Evolutionary conservation across 2,888 invertebrate species (phyloP).

Genomic region (Andrena praecox): DNA sequence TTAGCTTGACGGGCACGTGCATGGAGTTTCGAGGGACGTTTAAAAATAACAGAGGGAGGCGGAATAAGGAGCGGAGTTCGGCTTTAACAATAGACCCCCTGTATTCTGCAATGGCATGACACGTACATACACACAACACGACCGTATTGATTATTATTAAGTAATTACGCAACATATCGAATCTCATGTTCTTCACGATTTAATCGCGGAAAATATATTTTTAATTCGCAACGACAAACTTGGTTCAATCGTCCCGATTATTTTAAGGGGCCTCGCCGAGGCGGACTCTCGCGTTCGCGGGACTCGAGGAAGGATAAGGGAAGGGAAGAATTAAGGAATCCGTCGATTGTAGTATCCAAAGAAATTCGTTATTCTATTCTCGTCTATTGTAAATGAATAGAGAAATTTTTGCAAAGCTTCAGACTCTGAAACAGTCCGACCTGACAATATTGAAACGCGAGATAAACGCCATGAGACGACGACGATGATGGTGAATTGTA

Average conservation of each 20-base stretch:
- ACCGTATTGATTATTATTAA: slow-evolving; percentile 72
- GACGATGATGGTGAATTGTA: slow-evolving; percentile 31
- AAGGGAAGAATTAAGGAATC: slow-evolving; percentile 46
- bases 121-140: slow-evolving; percentile 30
- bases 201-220: slow-evolving; percentile 64
- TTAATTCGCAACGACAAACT: slow-evolving; percentile 60
- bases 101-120: slow-evolving; percentile 56
- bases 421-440: slow-evolving; percentile 71
- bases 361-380: slow-evolving; percentile 65
- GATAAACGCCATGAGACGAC: slow-evolving; percentile 67
- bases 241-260: slow-evolving; percentile 50
- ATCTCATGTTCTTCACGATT: slow-evolving; percentile 61
- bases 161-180: slow-evolving; percentile 78
- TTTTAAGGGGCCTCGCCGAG: slow-evolving; percentile 34
- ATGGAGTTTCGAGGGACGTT: slow-evolving; percentile 27
- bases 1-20: slow-evolving; percentile 34
- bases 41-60: background rate
- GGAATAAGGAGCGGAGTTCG: background rate
- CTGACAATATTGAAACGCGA: slow-evolving; percentile 79
- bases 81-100: slow-evolving; percentile 55
- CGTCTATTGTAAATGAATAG: slow-evolving; percentile 66
- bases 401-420: slow-evolving; percentile 52
- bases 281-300: slow-evolving; percentile 3
- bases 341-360: slow-evolving; percentile 69
- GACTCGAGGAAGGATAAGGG: slow-evolving; percentile 28